A percentile compares a stretch with the other conserved stretches of the same genome.
Evolutionary conservation across 2,113 vertebrate species (phyloP).

Genomic region (Nibea coibor): DNA sequence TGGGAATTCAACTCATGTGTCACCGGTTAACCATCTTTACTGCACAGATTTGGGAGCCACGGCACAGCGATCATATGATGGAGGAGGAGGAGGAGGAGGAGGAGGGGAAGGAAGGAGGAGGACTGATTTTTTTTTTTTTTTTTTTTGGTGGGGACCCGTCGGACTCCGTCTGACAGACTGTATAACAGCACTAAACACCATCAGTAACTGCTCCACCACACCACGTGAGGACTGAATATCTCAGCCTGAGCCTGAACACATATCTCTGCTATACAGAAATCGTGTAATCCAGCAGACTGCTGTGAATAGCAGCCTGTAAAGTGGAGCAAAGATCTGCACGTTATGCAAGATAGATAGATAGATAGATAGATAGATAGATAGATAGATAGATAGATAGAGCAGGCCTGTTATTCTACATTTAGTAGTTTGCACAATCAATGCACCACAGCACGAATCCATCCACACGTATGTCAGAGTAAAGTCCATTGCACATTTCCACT

Average conservation of each 20-base stretch:
- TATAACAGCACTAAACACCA: conserved; percentile 37
- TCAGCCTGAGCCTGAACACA: conserved; percentile 41
- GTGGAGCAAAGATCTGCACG: conserved; percentile 32
- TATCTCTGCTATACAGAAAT: conserved; percentile 36
- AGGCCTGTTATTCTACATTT: conserved; percentile 17
- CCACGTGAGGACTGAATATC: conserved; percentile 40
- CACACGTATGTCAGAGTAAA: conserved; percentile 50
- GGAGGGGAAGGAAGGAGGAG: not conserved
- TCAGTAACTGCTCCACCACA: conserved; percentile 42
- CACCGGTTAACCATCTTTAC: conserved; percentile 47
- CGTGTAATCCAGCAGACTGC: conserved; percentile 24
- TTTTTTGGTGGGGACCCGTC: not conserved
- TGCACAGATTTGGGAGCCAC: conserved; percentile 19
- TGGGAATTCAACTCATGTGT: conserved; percentile 64
- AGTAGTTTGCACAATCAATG: conserved; percentile 37
- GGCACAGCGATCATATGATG: not conserved
- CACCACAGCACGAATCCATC: conserved; percentile 17
- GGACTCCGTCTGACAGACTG: conserved; percentile 27
- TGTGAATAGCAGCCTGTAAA: conserved; percentile 16
- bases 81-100: not conserved
- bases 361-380: conserved; percentile 53
- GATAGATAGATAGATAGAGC: conserved; percentile 41
- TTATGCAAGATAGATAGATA: conserved; percentile 49
- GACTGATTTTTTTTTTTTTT: conserved; percentile 15
- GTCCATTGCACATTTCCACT: conserved; percentile 36